Percentiles rank a stretch among this genome's conserved stretches.
phyloP scores from a whole-genome alignment of 1,140 invertebrate genomes.

The Dreissena polymorpha region DNA sequence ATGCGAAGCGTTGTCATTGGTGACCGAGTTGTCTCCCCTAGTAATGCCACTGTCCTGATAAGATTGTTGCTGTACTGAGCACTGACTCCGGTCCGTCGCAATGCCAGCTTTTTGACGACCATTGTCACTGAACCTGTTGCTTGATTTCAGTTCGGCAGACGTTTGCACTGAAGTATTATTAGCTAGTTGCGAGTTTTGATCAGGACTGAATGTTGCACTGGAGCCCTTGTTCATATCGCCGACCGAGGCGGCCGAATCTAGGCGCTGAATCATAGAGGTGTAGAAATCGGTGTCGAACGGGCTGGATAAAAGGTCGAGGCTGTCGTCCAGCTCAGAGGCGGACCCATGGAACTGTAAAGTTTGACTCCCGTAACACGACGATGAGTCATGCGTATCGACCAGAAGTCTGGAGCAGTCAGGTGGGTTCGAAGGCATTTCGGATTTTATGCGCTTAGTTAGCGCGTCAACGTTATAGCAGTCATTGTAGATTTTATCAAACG shows the following conservation, averaged over 20 bases:
- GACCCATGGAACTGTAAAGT: background rate
- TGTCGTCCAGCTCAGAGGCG: slow-evolving; percentile 21
- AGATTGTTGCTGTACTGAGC: background rate
- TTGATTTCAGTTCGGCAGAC: background rate
- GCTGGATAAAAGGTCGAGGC: slow-evolving; percentile 26
- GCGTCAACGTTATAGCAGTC: slow-evolving; percentile 13
- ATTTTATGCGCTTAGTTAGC: slow-evolving; percentile 35
- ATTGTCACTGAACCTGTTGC: background rate
- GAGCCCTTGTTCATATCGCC: background rate
- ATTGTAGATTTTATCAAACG: slow-evolving; percentile 33
- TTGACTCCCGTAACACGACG: background rate
- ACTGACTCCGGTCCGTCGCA: too few species aligned
- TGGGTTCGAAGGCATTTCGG: background rate
- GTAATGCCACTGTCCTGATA: background rate
- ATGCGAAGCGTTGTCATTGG: slow-evolving; percentile 22
- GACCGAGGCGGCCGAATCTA: background rate
- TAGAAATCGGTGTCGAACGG: slow-evolving; percentile 52
- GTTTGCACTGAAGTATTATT: background rate
- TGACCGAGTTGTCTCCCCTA: background rate
- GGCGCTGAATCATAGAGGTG: slow-evolving; percentile 34
- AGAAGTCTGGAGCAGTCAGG: slow-evolving; percentile 20
- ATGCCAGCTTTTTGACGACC: background rate
- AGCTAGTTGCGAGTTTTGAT: background rate
- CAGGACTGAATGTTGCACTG: background rate
- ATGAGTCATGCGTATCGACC: background rate